Evolutionary conservation across 2,888 invertebrate genomes (phyloP).

Genomic region (Drosophila rellima): DNA sequence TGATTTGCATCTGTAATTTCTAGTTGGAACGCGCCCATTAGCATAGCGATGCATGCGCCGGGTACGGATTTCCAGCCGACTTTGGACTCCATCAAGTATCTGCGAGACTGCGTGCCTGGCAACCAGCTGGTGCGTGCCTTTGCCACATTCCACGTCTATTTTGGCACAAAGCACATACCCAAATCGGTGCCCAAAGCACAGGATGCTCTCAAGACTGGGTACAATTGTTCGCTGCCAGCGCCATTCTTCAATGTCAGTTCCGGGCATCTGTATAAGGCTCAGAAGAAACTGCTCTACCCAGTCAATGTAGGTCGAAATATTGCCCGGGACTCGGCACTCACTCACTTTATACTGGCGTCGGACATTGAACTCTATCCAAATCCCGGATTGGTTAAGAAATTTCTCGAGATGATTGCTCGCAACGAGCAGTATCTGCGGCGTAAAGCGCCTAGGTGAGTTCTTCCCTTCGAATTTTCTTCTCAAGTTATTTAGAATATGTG

Average conservation of each 20-base stretch:
- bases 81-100: constrained; percentile 92
- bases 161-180: constrained; percentile 94
- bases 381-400: constrained; percentile 91
- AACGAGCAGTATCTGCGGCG: constrained; percentile 89
- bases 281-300: constrained; percentile 93
- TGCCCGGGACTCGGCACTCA: constrained; percentile 93
- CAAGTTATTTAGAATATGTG: background rate
- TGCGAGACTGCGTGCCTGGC: constrained; percentile 91
- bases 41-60: constrained; percentile 94
- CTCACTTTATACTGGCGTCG: constrained; percentile 93
- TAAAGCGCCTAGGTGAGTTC: constrained; percentile 86
- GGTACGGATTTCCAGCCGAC: constrained; percentile 93
- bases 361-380: constrained; percentile 97
- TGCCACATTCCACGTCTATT: constrained; percentile 96
- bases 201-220: constrained; percentile 88
- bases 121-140: constrained; percentile 90
- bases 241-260: constrained; percentile 90
- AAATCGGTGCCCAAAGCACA: constrained; percentile 89
- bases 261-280: constrained; percentile 91
- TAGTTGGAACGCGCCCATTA: constrained; percentile 95
- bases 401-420: constrained; percentile 93
- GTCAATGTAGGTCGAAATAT: constrained; percentile 96
- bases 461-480: background rate
- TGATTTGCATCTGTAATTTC: background rate
- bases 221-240: constrained; percentile 90